A percentile compares a stretch with the other conserved stretches of the same genome.
Evolutionary conservation across 2,113 vertebrate genomes (phyloP).

Genomic region (Dermatemys mawii): DNA sequence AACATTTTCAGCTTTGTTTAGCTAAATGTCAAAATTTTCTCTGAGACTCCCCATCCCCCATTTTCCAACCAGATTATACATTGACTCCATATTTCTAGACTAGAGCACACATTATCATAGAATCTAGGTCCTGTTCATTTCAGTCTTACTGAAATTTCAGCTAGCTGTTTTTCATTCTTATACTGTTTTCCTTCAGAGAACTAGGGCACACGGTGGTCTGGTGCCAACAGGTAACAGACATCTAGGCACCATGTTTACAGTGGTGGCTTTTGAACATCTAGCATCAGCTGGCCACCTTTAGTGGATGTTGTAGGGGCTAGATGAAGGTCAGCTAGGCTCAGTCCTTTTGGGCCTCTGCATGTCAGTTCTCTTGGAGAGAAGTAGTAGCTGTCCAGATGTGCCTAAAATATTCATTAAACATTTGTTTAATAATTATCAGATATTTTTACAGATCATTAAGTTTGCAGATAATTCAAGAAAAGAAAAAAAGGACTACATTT

Average conservation of each 20-base stretch:
- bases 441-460: neutral
- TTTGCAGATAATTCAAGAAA: neutral
- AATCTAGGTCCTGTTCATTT: neutral
- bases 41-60: neutral
- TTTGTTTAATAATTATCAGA: neutral
- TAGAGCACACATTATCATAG: neutral
- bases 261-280: neutral
- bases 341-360: neutral
- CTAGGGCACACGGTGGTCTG: neutral
- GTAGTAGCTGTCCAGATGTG: neutral
- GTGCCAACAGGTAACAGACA: neutral
- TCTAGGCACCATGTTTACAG: neutral
- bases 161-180: neutral
- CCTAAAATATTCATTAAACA: neutral
- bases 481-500: neutral
- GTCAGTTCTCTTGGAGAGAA: neutral
- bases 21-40: neutral
- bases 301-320: neutral
- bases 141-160: neutral
- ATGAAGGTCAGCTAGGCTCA: no score
- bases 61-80: neutral
- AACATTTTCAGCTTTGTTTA: neutral
- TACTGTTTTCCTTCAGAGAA: rapidly evolving
- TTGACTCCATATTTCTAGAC: neutral
- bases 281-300: neutral